Evolutionary conservation across 2,797 vertebrate species (phyloP).

Genomic region (Threskiornis aethiopicus): DNA sequence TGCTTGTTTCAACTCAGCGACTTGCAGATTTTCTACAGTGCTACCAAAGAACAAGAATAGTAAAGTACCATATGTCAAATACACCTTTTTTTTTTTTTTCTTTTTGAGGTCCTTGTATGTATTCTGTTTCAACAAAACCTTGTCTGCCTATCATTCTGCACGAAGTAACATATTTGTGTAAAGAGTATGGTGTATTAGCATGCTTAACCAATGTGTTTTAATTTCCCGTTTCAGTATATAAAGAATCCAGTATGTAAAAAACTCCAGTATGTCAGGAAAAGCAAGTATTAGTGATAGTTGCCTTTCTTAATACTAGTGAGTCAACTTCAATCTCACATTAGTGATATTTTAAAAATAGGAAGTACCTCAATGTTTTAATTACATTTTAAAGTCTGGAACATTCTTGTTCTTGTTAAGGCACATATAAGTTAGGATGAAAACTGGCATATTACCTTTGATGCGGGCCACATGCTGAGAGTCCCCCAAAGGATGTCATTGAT

Average conservation of each 20-base stretch:
- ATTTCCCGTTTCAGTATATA: not conserved
- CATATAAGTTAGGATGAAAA: conserved; percentile 20
- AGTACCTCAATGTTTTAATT: not conserved
- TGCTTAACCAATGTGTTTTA: not conserved
- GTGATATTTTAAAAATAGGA: not conserved
- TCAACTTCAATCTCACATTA: not conserved
- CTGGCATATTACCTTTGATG: conserved; percentile 27
- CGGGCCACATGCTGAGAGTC: conserved; percentile 26
- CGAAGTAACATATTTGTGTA: not conserved
- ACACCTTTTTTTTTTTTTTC: no score
- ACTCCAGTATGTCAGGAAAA: not conserved
- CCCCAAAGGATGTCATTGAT: conserved; percentile 13
- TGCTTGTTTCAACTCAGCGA: not conserved
- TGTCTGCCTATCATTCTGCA: not conserved
- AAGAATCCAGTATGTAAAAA: not conserved
- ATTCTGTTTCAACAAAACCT: not conserved
- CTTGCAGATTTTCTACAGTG: not conserved
- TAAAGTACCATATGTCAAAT: not conserved
- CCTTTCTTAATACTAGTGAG: not conserved
- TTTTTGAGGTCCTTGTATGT: not conserved
- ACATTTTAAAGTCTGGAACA: not conserved
- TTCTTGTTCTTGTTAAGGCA: conserved; percentile 14
- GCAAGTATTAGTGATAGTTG: not conserved
- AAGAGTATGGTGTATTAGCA: not conserved
- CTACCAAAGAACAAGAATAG: not conserved